phyloP scores from a whole-genome alignment of 2,888 invertebrate genomes.

The Plebejus anna region DNA sequence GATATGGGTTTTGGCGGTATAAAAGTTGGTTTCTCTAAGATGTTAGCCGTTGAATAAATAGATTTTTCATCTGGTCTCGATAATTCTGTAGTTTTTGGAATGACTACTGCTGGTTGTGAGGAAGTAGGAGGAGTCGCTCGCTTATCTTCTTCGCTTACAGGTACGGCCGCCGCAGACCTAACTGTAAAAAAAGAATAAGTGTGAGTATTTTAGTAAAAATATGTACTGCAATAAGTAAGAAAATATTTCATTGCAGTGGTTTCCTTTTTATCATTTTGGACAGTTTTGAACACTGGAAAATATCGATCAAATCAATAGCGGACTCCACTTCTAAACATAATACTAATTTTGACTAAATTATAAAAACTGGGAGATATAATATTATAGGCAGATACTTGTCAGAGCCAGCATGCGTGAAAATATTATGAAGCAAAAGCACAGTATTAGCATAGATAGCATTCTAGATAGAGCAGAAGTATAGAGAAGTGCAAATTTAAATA shows the following conservation, averaged over 20 bases:
- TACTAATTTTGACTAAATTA: neutral
- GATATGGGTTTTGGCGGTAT: conserved; percentile 57
- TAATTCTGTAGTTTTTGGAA: conserved; percentile 50
- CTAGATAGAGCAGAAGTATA: conserved; percentile 20
- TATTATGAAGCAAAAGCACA: neutral
- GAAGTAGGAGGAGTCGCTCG: conserved; percentile 39
- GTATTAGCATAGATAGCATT: neutral
- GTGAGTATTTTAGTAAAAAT: neutral
- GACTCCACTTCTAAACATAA: neutral
- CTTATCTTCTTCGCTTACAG: conserved; percentile 46
- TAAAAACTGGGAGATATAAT: neutral
- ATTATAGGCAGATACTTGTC: neutral
- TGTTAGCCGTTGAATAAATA: conserved; percentile 21
- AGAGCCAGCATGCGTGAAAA: too few species aligned
- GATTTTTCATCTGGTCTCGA: conserved; percentile 49
- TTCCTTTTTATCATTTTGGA: conserved; percentile 10
- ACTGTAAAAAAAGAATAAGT: conserved; percentile 43
- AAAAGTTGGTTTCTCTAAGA: conserved; percentile 56
- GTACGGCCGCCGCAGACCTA: conserved; percentile 38
- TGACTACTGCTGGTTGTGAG: conserved; percentile 41
- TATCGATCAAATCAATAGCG: neutral
- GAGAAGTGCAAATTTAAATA: neutral
- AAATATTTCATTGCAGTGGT: neutral
- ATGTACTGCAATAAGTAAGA: neutral
- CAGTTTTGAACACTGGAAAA: conserved; percentile 30